Evolutionary conservation across 30 jellyfish, hydroid and myxozoan species (phyloP), one percentile per base, ranked within the genome.

Genomic region (Cassiopea xamachana): DNA sequence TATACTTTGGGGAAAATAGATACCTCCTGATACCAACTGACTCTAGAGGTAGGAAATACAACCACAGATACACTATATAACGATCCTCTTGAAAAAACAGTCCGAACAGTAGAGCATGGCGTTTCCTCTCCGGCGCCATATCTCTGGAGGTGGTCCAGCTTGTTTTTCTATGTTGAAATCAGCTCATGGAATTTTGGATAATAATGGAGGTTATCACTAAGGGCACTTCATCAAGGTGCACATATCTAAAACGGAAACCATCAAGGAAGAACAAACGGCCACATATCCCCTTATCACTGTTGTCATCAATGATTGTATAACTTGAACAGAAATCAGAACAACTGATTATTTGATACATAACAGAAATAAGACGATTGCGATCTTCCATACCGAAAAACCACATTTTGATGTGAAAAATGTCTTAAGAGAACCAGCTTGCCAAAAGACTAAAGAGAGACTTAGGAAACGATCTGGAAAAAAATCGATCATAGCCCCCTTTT

Each of bases 241-340:
- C 75, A 7, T 60, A 78, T 78, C 87, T 78, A 78, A 69, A 78
- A 78, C 87, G 87, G 87, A 78, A 78, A 78, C 87, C 87, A 78
- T 8, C 1, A 1, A 50, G 87, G 87, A 78, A 78, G 74, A 71
- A 43, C 51, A 17, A 19, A 19, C 3, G 49, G 80, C 80, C 80
- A 71, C 80, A 71, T 19, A 71, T 71, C 77, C 80, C 55, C 80
- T 71, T 71, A 71, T 71, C 80, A 2, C 4, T 18, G 18, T 5
- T 8, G 55, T 2, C 3, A 71, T 71, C 80, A 71, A 71, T 6
- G 80, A 17, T 71, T 71, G 80, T 71, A 71, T 39, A 71, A 1
- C 9, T 71, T 71, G 50, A 71, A 71, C 19, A 71, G 19, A 71
- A 43, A 43, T 18, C 49, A n/a, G 80, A 5, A 43, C 1, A 71